A percentile compares a stretch with the other conserved stretches of the same genome.
phyloP scores from a whole-genome alignment of 1,140 invertebrate genomes.

The Acarapis woodi region DNA sequence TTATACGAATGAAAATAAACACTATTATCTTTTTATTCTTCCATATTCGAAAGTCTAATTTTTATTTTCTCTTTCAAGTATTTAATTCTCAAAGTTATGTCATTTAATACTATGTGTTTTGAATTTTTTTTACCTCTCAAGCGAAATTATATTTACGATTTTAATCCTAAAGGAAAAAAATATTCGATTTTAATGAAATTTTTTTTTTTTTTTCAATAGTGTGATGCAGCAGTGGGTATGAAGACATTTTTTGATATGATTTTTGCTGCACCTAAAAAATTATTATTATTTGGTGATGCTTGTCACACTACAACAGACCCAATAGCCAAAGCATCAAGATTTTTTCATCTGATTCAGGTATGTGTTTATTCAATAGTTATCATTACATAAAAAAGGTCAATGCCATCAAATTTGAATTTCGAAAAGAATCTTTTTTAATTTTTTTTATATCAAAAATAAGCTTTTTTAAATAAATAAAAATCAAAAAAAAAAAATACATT shows the following conservation, averaged over 20 bases:
- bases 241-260: constrained; percentile 97
- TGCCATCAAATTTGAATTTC: no score
- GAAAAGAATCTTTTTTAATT: no score
- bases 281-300: constrained; percentile 83
- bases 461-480: no score
- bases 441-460: no score
- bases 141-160: background rate
- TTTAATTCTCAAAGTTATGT: background rate
- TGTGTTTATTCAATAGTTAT: constrained; percentile 9
- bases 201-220: constrained; percentile 30
- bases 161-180: background rate
- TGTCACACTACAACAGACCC: constrained; percentile 89
- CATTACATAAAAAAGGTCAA: background rate
- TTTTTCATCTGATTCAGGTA: constrained; percentile 82
- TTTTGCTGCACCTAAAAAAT: constrained; percentile 53
- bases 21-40: no score
- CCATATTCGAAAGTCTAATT: no score
- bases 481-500: no score
- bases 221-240: constrained; percentile 86
- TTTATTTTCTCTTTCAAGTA: constrained; percentile 3
- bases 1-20: no score
- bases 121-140: background rate
- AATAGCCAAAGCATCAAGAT: constrained; percentile 84
- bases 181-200: background rate
- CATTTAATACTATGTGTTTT: no score